Conservation (phyloP, 2,797 vertebrate genomes). For the Myotis pilosus region DNA sequence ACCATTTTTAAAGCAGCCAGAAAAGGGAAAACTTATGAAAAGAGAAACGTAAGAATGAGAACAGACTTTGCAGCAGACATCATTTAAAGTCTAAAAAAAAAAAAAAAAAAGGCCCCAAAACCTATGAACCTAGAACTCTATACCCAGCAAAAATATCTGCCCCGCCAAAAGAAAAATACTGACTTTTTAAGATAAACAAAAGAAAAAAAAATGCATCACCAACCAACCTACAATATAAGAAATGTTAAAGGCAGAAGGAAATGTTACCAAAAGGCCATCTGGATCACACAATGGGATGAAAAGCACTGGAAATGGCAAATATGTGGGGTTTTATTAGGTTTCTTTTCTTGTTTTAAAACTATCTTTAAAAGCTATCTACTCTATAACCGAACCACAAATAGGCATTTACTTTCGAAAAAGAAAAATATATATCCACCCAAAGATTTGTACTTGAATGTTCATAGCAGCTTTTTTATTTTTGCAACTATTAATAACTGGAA, state of each 20-base stretch:
- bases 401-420: background rate
- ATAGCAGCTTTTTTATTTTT: background rate
- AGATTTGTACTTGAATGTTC: too few relatives aligned
- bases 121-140: background rate
- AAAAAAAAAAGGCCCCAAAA: background rate
- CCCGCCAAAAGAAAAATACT: background rate
- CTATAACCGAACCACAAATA: background rate
- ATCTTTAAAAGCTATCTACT: background rate
- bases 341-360: conserved; percentile 15
- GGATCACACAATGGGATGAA: conserved; percentile 10
- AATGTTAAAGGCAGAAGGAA: conserved; percentile 21
- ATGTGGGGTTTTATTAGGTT: background rate
- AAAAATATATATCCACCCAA: conserved; percentile 10
- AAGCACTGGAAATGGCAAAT: background rate
- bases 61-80: background rate
- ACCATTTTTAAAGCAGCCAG: background rate
- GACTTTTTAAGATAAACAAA: background rate
- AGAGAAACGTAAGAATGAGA: background rate
- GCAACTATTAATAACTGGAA: background rate
- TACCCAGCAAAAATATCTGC: conserved; percentile 9
- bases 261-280: conserved; percentile 32
- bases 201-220: background rate
- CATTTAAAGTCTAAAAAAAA: background rate
- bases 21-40: background rate
- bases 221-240: conserved; percentile 27